Conservation (phyloP, 1,140 invertebrate genomes). For the Octopus bimaculoides region DNA sequence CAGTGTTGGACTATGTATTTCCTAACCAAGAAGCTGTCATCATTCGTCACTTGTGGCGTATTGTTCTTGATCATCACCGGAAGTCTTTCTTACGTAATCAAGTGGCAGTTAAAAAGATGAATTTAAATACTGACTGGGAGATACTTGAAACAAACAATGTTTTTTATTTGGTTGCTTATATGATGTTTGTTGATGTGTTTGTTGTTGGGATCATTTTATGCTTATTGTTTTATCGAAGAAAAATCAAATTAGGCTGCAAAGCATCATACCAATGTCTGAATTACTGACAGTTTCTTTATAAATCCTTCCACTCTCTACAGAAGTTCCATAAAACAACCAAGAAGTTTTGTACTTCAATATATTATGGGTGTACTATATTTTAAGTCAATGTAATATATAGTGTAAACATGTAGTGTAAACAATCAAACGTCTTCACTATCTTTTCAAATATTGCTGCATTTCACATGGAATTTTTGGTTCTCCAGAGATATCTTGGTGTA, state of each 20-base stretch:
- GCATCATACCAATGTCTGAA: background rate
- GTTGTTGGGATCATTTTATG: conserved; percentile 1
- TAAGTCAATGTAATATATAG: no score
- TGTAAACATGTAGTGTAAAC: no score
- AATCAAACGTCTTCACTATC: no score
- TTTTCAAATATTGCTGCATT: no score
- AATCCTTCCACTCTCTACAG: no score
- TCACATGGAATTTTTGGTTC: no score
- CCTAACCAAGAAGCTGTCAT: conserved; percentile 25
- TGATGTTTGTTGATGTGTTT: conserved; percentile 15
- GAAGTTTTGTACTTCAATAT: no score
- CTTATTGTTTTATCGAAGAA: background rate
- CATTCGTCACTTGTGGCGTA: conserved; percentile 27
- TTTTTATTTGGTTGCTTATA: background rate
- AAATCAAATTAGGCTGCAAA: conserved; percentile 4
- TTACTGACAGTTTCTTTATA: background rate
- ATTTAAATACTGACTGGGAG: background rate
- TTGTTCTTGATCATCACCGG: conserved; percentile 22
- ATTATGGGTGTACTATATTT: no score
- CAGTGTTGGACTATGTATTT: conserved; percentile 23
- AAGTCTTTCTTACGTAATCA: conserved; percentile 3
- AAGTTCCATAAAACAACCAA: no score
- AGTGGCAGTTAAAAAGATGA: background rate
- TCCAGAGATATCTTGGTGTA: no score
- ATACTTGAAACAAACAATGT: conserved; percentile 4